phyloP scores from a whole-genome alignment of 2,113 vertebrate genomes.

The Chlorodrepanis virens region DNA sequence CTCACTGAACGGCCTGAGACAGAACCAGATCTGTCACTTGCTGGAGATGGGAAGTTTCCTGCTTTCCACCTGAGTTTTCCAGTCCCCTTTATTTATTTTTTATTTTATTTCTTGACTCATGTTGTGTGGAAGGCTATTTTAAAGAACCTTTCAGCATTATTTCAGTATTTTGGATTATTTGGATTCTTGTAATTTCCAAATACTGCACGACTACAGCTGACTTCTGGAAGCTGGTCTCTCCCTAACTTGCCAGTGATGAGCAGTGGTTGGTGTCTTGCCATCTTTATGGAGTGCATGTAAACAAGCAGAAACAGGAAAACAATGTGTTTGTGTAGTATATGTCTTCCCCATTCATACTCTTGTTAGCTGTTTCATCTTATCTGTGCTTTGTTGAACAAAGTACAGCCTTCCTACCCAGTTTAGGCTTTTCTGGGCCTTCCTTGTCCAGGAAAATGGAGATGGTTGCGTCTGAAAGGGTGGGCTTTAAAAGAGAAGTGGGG shows the following conservation, averaged over 20 bases:
- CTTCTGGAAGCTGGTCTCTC: not conserved
- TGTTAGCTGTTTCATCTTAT: not conserved
- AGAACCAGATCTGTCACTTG: constrained; percentile 17
- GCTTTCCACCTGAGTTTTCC: not conserved
- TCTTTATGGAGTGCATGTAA: not conserved
- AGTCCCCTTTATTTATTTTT: not conserved
- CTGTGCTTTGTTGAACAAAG: not conserved
- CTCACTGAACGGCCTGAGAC: not conserved
- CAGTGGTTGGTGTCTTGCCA: not conserved
- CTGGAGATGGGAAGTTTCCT: not conserved
- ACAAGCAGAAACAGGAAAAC: not conserved
- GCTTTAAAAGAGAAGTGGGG: not conserved
- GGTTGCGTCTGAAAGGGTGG: not conserved
- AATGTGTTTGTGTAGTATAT: not conserved
- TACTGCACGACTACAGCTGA: not conserved
- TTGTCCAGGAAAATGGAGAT: not conserved
- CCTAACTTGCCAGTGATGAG: not conserved
- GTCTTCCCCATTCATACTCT: not conserved
- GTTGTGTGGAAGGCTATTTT: not conserved
- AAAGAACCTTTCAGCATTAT: not conserved
- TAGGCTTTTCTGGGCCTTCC: not conserved
- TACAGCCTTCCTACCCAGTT: not conserved
- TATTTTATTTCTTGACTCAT: not conserved
- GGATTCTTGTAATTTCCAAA: not conserved
- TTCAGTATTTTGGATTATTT: not conserved